Evolutionary conservation across 2,888 invertebrate genomes (phyloP).

Genomic region (Parnassius glacialis): DNA sequence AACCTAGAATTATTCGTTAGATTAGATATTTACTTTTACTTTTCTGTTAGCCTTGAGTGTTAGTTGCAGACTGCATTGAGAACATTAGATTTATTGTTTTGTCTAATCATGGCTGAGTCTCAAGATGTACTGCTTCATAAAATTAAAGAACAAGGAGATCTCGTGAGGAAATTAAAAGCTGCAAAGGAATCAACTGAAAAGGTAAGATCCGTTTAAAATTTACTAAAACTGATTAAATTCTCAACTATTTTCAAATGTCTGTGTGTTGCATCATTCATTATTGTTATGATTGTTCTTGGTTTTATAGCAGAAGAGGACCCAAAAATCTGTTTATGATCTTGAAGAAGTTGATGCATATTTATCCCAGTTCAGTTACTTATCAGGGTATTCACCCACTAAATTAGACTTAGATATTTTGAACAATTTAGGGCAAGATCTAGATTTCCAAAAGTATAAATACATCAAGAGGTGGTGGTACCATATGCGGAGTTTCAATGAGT

Average conservation of each 20-base stretch:
- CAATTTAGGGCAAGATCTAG: slow-evolving; percentile 48
- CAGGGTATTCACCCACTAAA: slow-evolving; percentile 77
- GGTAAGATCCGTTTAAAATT: slow-evolving; percentile 70
- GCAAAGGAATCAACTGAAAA: slow-evolving; percentile 88
- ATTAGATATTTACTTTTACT: slow-evolving; percentile 50
- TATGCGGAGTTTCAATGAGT: slow-evolving; percentile 80
- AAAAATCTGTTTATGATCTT: slow-evolving; percentile 45
- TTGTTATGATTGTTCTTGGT: slow-evolving; percentile 38
- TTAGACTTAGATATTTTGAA: slow-evolving; percentile 70
- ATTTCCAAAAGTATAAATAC: slow-evolving; percentile 65
- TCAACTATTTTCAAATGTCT: slow-evolving; percentile 1
- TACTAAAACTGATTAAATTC: slow-evolving; percentile 4
- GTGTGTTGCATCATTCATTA: slow-evolving; percentile 26
- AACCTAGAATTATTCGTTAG: slow-evolving; percentile 52
- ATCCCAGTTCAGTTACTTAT: slow-evolving; percentile 78
- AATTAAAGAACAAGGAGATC: slow-evolving; percentile 86
- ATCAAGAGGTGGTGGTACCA: slow-evolving; percentile 83
- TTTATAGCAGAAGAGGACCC: slow-evolving; percentile 57
- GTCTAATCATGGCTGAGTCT: slow-evolving; percentile 55
- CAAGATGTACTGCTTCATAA: slow-evolving; percentile 61
- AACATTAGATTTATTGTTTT: slow-evolving; percentile 7
- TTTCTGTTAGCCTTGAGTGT: slow-evolving; percentile 46
- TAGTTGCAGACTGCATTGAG: slow-evolving; percentile 22
- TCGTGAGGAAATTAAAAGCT: slow-evolving; percentile 90
- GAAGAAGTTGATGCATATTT: slow-evolving; percentile 68